These are phyloP conservation scores for Capreolus pygargus DNA, from an alignment of 2,113 vertebrate species.

Conservation along the genomic window DNA sequence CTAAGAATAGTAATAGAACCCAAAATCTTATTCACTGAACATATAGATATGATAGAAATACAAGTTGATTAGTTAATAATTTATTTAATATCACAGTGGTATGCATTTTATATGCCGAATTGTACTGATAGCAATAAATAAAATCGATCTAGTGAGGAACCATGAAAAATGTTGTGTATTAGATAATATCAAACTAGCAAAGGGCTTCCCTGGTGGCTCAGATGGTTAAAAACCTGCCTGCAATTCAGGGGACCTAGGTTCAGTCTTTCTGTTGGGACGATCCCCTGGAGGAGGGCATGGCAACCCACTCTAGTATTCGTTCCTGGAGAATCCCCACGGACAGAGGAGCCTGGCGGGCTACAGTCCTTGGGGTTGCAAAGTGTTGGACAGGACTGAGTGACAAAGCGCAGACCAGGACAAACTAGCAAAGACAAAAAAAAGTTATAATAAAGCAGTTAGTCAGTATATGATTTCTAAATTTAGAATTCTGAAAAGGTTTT, in stretches of 20 bases:
- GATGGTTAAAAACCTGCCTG: background rate
- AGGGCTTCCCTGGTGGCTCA: background rate
- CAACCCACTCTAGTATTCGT: background rate
- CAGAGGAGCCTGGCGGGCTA: background rate
- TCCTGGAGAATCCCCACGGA: background rate
- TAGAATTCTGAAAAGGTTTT: slow-evolving; percentile 51
- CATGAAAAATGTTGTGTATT: background rate
- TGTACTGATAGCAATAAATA: background rate
- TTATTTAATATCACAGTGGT: background rate
- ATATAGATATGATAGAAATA: background rate
- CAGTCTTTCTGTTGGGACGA: background rate
- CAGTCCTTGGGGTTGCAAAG: background rate
- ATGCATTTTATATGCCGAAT: background rate
- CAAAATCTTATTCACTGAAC: background rate
- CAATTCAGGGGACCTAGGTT: background rate
- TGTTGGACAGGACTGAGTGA: background rate
- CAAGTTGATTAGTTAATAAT: background rate
- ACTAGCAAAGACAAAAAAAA: background rate
- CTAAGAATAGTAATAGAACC: background rate
- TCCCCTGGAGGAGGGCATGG: background rate
- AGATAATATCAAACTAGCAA: background rate
- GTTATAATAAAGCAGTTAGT: background rate
- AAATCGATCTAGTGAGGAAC: background rate
- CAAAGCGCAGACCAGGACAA: background rate
- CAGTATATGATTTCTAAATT: slow-evolving; percentile 13